A percentile compares a stretch with the other conserved stretches of the same genome.
These are phyloP conservation scores for Amblyjoppa proteus DNA, from an alignment of 2,888 invertebrate species.

Conservation along the genomic window DNA sequence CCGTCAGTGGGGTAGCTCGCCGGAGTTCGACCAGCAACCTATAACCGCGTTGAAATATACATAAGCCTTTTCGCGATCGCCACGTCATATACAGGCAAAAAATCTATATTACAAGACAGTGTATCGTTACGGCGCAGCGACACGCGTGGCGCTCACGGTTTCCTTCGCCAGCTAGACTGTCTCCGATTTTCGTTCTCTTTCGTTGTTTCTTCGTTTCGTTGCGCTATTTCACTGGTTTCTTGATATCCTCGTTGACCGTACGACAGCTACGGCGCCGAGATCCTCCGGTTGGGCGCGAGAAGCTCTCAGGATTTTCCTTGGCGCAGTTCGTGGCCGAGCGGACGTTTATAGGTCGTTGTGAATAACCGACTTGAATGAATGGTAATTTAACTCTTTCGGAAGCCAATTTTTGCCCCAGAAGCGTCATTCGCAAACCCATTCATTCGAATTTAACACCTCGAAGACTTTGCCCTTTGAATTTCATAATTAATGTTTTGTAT, in stretches of 20 bases:
- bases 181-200: slow-evolving; percentile 24
- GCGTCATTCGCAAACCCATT: slow-evolving; percentile 7
- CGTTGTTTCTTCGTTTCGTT: slow-evolving; percentile 4
- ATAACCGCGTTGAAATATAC: slow-evolving; percentile 81
- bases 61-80: slow-evolving; percentile 79
- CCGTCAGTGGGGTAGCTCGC: slow-evolving; percentile 41
- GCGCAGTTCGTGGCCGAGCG: slow-evolving; percentile 67
- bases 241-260: slow-evolving; percentile 8
- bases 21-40: slow-evolving; percentile 68
- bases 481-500: background rate
- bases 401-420: slow-evolving; percentile 31
- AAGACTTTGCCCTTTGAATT: background rate
- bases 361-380: slow-evolving; percentile 50
- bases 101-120: slow-evolving; percentile 78
- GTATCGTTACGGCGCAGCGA: slow-evolving; percentile 78
- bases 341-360: slow-evolving; percentile 73
- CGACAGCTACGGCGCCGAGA: background rate
- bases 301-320: background rate
- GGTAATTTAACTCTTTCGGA: slow-evolving; percentile 60
- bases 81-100: slow-evolving; percentile 81
- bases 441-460: background rate
- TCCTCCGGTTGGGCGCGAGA: background rate
- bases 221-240: background rate
- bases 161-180: slow-evolving; percentile 56
- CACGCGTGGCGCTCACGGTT: slow-evolving; percentile 79